Evolutionary conservation across 1,140 invertebrate genomes (phyloP).

Genomic region (Watersipora subatra): DNA sequence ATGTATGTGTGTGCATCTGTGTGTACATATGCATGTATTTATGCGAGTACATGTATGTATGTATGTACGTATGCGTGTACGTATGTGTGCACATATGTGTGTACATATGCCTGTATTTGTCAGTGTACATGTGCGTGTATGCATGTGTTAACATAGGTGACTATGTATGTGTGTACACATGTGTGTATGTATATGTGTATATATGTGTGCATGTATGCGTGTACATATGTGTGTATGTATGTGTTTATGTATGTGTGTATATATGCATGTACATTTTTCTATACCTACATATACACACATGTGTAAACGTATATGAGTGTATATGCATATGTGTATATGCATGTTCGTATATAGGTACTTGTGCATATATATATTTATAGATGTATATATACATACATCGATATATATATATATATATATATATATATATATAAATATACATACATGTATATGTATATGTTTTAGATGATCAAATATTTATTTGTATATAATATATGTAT

Average conservation of each 20-base stretch:
- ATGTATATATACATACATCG: too few species aligned
- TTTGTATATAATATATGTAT: too few species aligned
- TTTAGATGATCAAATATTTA: too few species aligned
- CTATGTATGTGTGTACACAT: neutral
- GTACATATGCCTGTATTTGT: neutral
- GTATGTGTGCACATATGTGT: neutral
- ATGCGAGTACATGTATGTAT: constrained; percentile 3
- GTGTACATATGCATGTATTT: constrained; percentile 1
- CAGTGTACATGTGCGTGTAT: neutral
- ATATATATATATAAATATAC: too few species aligned
- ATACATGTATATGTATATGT: too few species aligned
- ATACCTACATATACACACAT: too few species aligned
- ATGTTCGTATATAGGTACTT: too few species aligned
- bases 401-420: too few species aligned
- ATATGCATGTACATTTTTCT: constrained; percentile 1
- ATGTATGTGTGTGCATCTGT: constrained; percentile 5
- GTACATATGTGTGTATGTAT: constrained; percentile 4
- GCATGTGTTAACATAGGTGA: neutral
- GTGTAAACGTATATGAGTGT: too few species aligned
- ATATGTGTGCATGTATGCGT: neutral
- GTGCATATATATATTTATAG: too few species aligned
- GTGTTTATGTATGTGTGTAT: constrained; percentile 3
- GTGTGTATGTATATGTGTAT: constrained; percentile 5
- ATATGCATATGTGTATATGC: too few species aligned
- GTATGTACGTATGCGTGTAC: constrained; percentile 4